Conservation (phyloP, 2,888 invertebrate species). For the Eumerus sabulonum region DNA sequence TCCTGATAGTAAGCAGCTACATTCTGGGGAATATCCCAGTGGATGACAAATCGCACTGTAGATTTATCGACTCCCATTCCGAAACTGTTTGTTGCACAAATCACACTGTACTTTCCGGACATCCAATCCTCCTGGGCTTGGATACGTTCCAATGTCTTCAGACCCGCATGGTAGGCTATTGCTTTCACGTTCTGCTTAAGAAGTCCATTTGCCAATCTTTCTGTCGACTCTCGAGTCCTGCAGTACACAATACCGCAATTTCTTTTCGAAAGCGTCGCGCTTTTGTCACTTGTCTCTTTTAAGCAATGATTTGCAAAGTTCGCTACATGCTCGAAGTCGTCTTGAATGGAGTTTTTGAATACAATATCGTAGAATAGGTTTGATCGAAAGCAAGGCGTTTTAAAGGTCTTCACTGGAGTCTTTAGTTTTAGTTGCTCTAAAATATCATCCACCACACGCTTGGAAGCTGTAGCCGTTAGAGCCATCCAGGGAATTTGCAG, state of each 20-base stretch:
- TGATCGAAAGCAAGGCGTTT: conserved; percentile 92
- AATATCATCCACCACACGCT: conserved; percentile 90
- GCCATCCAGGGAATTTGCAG: conserved; percentile 91
- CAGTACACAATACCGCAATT: conserved; percentile 96
- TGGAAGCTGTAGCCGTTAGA: conserved; percentile 95
- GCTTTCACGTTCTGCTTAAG: conserved; percentile 86
- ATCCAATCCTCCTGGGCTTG: conserved; percentile 96
- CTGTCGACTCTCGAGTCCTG: conserved; percentile 94
- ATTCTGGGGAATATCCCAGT: conserved; percentile 97
- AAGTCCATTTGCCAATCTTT: conserved; percentile 88
- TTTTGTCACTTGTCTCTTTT: conserved; percentile 76
- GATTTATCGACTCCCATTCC: conserved; percentile 99
- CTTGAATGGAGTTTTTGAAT: conserved; percentile 90
- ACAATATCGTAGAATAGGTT: conserved; percentile 97
- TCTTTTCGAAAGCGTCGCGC: conserved; percentile 74
- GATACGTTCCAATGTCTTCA: conserved; percentile 86
- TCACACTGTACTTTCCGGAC: conserved; percentile 90
- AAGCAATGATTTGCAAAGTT: conserved; percentile 86
- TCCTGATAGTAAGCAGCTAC: conserved; percentile 95
- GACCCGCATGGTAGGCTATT: conserved; percentile 93
- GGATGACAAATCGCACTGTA: conserved; percentile 95
- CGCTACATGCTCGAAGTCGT: conserved; percentile 89
- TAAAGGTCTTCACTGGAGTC: conserved; percentile 86
- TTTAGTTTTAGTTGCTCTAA: conserved; percentile 85
- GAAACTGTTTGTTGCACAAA: conserved; percentile 98